Evolutionary conservation across 2,888 invertebrate genomes (phyloP).

Genomic region (Drosophila maculinotata): DNA sequence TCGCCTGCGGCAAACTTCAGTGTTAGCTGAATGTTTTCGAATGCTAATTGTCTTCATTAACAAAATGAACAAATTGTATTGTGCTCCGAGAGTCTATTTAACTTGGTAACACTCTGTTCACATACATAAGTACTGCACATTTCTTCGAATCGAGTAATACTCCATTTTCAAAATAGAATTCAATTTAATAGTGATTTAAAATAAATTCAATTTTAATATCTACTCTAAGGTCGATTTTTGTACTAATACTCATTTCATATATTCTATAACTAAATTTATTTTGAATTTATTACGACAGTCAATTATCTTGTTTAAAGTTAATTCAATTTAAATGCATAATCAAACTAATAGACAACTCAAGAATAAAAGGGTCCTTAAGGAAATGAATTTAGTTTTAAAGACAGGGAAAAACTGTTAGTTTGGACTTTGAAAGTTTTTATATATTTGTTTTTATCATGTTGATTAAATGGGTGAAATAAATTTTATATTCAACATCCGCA

Average conservation of each 20-base stretch:
- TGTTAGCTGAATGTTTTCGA: conserved; percentile 58
- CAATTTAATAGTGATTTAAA: no score
- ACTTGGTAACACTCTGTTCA: conserved; percentile 18
- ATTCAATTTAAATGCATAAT: not conserved
- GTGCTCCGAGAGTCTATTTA: conserved; percentile 25
- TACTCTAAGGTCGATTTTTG: not conserved
- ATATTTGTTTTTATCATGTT: conserved; percentile 38
- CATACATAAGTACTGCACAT: conserved; percentile 1
- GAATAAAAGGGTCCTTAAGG: conserved; percentile 1
- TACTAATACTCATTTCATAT: no score
- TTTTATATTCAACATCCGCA: conserved; percentile 69
- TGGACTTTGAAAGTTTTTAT: conserved; percentile 1
- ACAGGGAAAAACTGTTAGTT: not conserved
- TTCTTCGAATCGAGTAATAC: not conserved
- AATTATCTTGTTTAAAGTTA: conserved; percentile 1
- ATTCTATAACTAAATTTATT: not conserved
- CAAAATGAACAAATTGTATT: conserved; percentile 40
- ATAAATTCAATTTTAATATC: not conserved
- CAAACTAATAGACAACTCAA: not conserved
- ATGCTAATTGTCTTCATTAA: conserved; percentile 62
- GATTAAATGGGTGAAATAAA: conserved; percentile 55
- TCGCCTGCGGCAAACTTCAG: conserved; percentile 57
- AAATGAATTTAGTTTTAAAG: conserved; percentile 3
- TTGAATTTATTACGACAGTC: not conserved
- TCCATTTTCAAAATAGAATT: no score